A percentile compares a stretch with the other conserved stretches of the same genome.
Conservation (phyloP, 2,797 vertebrate species). For the Selene dorsalis region DNA sequence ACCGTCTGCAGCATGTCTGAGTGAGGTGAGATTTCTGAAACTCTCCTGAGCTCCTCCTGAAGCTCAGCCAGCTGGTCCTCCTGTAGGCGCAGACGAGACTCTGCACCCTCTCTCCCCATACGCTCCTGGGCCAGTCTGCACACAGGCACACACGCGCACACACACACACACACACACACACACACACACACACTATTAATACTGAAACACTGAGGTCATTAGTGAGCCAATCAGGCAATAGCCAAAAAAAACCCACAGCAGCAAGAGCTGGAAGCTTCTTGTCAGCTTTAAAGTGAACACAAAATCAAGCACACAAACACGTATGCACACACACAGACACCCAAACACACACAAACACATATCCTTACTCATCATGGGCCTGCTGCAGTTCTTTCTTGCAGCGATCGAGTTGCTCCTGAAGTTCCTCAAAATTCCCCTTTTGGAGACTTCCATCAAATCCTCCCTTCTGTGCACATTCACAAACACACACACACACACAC, state of each 20-base stretch:
- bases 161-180: conserved; percentile 19
- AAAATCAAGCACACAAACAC: conserved; percentile 12
- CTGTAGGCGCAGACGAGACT: conserved; percentile 81
- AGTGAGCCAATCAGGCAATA: conserved; percentile 8
- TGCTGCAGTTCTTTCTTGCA: conserved; percentile 85
- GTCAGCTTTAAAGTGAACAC: conserved; percentile 17
- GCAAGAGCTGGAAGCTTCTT: conserved; percentile 2
- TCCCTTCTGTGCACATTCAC: conserved; percentile 51
- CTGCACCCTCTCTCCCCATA: conserved; percentile 81
- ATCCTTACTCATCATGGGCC: conserved; percentile 88
- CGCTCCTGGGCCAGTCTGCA: conserved; percentile 85
- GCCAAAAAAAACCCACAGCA: conserved; percentile 20
- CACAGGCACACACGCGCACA: conserved; percentile 37
- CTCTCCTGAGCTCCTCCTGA: conserved; percentile 86
- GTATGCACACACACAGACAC: conserved; percentile 17
- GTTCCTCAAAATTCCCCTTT: conserved; percentile 78
- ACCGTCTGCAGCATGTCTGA: conserved; percentile 85
- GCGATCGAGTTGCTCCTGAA: conserved; percentile 84
- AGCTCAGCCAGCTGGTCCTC: conserved; percentile 87
- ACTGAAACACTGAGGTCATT: conserved; percentile 15
- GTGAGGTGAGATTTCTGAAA: conserved; percentile 69
- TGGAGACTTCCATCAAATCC: conserved; percentile 67
- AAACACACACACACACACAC: conserved; percentile 30
- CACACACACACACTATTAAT: conserved; percentile 21
- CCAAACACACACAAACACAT: conserved; percentile 4